A percentile compares a stretch with the other conserved stretches of the same genome.
Evolutionary conservation across 2,888 invertebrate species (phyloP).

Genomic region (Agrotis segetum): DNA sequence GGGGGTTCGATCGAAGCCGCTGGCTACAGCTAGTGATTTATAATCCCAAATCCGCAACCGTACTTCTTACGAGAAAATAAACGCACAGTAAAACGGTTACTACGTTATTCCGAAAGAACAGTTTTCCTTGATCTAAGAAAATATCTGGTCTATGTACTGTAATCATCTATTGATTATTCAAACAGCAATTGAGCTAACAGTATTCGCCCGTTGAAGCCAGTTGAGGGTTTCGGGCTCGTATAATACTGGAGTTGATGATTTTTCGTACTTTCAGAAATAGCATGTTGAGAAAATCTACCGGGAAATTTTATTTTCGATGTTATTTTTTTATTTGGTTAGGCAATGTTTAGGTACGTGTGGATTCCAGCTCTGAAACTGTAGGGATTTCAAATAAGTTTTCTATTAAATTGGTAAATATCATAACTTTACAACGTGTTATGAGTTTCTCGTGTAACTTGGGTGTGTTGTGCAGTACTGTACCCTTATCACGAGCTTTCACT

Average conservation of each 20-base stretch:
- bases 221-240: slow-evolving; percentile 15
- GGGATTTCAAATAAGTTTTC: no score
- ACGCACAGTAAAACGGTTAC: neutral
- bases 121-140: slow-evolving; percentile 23
- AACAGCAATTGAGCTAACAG: slow-evolving; percentile 34
- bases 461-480: no score
- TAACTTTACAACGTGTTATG: no score
- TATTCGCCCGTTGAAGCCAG: slow-evolving; percentile 24
- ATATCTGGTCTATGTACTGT: slow-evolving; percentile 21
- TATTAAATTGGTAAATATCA: no score
- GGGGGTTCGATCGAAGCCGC: no score
- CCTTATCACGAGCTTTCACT: no score
- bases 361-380: neutral
- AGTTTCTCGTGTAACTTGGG: no score
- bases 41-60: neutral
- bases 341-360: no score
- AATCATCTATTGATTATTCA: slow-evolving; percentile 46
- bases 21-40: neutral
- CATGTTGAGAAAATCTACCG: slow-evolving; percentile 1
- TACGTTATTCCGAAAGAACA: neutral
- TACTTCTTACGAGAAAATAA: neutral
- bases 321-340: neutral
- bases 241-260: slow-evolving; percentile 16
- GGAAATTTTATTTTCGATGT: neutral
- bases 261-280: neutral